Base-by-base conservation (phyloP, 2,113 vertebrate genomes). In the Lophius piscatorius region DNA sequence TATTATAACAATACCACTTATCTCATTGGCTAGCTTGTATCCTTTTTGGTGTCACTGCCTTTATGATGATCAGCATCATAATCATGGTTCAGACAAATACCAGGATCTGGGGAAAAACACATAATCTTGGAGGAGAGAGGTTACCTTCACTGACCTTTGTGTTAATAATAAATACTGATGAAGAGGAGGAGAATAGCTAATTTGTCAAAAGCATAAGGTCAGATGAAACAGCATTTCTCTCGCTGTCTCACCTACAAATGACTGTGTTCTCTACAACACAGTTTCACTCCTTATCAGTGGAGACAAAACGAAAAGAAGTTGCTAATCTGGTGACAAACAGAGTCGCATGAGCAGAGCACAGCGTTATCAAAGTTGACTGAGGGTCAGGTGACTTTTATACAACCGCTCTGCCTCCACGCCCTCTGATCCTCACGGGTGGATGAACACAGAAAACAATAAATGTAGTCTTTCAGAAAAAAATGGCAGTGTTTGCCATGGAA, bases 21-120 rank as follows among this genome's bases (percentile, higher is more conserved):
- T 64, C 42, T 64, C 56, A 58, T 16, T 70, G 63, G 58, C 17
- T n/a, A 52, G 12, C 68, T 51, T 31, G 17, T 48, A 49, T 10
- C 46, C 38, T 76, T 76, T 82, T 84, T 75, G 68, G 74, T 83
- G 39, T 80, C 42, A 56, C 50, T 59, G 64, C 28, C 38, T 75
- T 18, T 41, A 17, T 49, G 16, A 75, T 17, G 59, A 78, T 61
- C 59, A 51, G 40, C 42, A 51, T 41, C 41, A 63, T 66, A 65
- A 54, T 45, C 26, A 42, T 38, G n/a, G 39, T n/a, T 38, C n/a
- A 2, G 11, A 63, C 23, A 56, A 34, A 47, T 11, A 21, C 9
- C 24, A 52, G 26, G 29, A 9, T 10, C 10, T 11, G 12, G 17
- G 22, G 1, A 42, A 22, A 20, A 45, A 3, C 13, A 14, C 33